A percentile compares a stretch with the other conserved stretches of the same genome.
Conservation (phyloP, 2,888 invertebrate species). For the Frankliniella intonsa region DNA sequence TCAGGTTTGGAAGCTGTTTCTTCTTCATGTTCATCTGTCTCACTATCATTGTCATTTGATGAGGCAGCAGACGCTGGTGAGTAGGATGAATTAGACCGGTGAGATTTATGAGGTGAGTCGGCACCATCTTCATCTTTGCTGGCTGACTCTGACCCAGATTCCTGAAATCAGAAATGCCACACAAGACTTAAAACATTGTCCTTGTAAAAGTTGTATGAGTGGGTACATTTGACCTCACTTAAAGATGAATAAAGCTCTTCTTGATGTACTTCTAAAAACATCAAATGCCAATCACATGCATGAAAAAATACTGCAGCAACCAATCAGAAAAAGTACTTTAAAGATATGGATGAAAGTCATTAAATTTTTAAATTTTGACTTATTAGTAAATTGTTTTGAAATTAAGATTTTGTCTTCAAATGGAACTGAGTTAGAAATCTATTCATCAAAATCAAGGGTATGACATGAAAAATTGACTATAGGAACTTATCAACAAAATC, state of each 20-base stretch:
- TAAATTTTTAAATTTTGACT: not conserved
- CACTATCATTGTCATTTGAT: not conserved
- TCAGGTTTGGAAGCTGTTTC: not conserved
- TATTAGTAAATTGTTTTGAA: not conserved
- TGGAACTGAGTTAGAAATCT: no score
- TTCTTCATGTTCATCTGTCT: not conserved
- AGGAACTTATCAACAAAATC: no score
- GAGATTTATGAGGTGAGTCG: not conserved
- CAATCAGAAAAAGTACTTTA: not conserved
- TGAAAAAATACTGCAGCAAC: not conserved
- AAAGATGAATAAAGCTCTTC: not conserved
- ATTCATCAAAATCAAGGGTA: no score
- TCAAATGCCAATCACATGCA: not conserved
- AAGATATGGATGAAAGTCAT: not conserved
- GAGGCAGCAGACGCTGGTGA: not conserved
- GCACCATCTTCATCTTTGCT: not conserved
- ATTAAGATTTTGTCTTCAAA: no score
- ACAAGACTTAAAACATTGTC: not conserved
- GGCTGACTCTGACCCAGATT: not conserved
- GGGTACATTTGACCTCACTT: not conserved
- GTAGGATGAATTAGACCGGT: not conserved
- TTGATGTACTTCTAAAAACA: not conserved
- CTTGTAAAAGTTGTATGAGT: not conserved
- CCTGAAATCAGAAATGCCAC: slow-evolving; percentile 15
- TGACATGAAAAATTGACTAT: no score